phyloP scores from a whole-genome alignment of 2,797 vertebrate species.

The Pipistrellus pipistrellus region DNA sequence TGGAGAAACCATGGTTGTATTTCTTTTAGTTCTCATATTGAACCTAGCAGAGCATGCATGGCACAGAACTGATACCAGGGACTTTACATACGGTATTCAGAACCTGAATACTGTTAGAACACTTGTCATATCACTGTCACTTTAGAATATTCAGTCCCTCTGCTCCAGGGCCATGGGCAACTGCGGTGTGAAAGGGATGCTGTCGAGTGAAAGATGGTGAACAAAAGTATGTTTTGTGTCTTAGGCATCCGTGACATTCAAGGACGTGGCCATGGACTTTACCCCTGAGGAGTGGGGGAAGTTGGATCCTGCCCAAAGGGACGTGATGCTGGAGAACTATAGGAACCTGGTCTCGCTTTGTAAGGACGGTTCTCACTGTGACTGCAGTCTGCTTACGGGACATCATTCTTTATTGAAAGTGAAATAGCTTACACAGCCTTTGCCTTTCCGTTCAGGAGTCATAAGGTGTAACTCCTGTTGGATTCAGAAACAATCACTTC shows the following conservation, averaged over 20 bases:
- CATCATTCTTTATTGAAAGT: background rate
- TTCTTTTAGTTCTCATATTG: constrained; percentile 3
- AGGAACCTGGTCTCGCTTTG: constrained; percentile 81
- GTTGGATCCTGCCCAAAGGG: constrained; percentile 77
- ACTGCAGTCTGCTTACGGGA: background rate
- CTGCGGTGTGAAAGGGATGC: background rate
- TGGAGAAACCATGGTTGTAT: background rate
- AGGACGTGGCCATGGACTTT: constrained; percentile 84
- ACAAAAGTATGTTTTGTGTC: constrained; percentile 63
- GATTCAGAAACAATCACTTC: background rate
- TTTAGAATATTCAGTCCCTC: background rate
- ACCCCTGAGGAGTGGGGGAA: constrained; percentile 83
- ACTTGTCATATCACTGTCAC: background rate
- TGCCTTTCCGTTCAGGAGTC: background rate
- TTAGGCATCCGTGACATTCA: constrained; percentile 80
- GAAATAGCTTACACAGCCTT: constrained; percentile 13
- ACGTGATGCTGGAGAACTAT: constrained; percentile 81
- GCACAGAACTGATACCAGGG: background rate
- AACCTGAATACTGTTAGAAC: background rate
- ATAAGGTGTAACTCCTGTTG: background rate
- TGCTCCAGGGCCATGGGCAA: background rate
- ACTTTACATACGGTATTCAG: background rate
- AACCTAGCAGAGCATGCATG: background rate
- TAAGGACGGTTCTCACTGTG: constrained; percentile 64
- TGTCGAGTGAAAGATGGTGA: background rate